phyloP scores from a whole-genome alignment of 1,140 invertebrate genomes.

The Watersipora subatra region DNA sequence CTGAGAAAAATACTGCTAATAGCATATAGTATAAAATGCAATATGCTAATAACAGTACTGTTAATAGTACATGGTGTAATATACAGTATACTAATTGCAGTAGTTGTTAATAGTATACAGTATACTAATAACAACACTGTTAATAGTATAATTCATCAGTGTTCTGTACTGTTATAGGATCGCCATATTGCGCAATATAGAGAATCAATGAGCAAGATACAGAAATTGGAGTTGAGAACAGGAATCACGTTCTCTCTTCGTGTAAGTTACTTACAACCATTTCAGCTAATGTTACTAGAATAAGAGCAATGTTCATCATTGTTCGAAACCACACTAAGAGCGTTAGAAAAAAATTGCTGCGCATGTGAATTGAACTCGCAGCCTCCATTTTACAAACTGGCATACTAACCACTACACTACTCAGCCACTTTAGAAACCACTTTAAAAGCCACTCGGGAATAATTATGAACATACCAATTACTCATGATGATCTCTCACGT shows the following conservation, averaged over 20 bases:
- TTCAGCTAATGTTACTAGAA: background rate
- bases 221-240: background rate
- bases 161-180: background rate
- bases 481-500: no score
- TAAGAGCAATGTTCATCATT: background rate
- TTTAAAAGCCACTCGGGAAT: no score
- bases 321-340: background rate
- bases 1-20: no score
- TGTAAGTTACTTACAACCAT: background rate
- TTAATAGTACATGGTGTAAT: background rate
- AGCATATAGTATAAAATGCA: background rate
- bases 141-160: background rate
- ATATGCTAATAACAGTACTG: background rate
- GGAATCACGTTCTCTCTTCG: background rate
- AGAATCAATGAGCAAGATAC: background rate
- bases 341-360: background rate
- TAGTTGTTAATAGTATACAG: background rate
- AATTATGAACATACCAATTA: no score
- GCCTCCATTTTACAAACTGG: background rate
- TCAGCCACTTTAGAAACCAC: background rate
- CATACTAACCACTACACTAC: background rate
- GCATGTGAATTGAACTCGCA: background rate
- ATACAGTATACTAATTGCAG: background rate
- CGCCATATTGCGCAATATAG: background rate
- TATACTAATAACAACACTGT: no score